phyloP scores from a whole-genome alignment of 2,888 invertebrate genomes.

The Volucella inflata region DNA sequence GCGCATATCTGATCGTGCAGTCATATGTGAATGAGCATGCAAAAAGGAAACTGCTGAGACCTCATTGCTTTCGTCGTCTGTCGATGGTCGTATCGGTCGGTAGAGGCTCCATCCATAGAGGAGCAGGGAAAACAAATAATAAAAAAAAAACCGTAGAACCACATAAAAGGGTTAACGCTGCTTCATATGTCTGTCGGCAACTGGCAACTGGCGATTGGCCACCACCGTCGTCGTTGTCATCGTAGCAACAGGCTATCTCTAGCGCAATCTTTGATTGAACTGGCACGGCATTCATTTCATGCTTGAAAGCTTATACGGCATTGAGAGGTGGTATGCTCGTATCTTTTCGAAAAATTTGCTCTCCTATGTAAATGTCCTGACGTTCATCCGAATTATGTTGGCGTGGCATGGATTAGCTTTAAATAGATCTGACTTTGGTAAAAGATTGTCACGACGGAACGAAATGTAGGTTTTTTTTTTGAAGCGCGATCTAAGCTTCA shows the following conservation, averaged over 20 bases:
- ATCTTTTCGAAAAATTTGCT: slow-evolving; percentile 25
- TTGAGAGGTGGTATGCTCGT: not conserved
- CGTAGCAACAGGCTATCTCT: slow-evolving; percentile 39
- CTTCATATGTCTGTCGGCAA: slow-evolving; percentile 13
- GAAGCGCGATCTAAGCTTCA: too few species aligned
- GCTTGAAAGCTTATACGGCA: slow-evolving; percentile 4
- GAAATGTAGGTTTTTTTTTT: too few species aligned
- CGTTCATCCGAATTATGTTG: not conserved
- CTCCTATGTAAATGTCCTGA: not conserved
- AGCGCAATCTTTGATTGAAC: slow-evolving; percentile 51
- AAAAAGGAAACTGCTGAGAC: slow-evolving; percentile 30
- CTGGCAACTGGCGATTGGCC: slow-evolving; percentile 10
- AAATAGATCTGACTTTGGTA: too few species aligned
- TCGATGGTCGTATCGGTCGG: not conserved
- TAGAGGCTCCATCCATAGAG: not conserved
- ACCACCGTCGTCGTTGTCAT: slow-evolving; percentile 31
- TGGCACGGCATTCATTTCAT: slow-evolving; percentile 37
- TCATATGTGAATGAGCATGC: slow-evolving; percentile 50
- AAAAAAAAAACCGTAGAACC: slow-evolving; percentile 2
- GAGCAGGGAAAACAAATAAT: not conserved
- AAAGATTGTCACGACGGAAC: too few species aligned
- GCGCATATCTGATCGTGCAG: slow-evolving; percentile 55
- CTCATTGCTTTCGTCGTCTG: not conserved
- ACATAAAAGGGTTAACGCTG: slow-evolving; percentile 15
- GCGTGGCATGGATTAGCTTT: not conserved